These are phyloP conservation scores for Halocaridina rubra DNA, from an alignment of 2,888 invertebrate species.

Conservation along the genomic window DNA sequence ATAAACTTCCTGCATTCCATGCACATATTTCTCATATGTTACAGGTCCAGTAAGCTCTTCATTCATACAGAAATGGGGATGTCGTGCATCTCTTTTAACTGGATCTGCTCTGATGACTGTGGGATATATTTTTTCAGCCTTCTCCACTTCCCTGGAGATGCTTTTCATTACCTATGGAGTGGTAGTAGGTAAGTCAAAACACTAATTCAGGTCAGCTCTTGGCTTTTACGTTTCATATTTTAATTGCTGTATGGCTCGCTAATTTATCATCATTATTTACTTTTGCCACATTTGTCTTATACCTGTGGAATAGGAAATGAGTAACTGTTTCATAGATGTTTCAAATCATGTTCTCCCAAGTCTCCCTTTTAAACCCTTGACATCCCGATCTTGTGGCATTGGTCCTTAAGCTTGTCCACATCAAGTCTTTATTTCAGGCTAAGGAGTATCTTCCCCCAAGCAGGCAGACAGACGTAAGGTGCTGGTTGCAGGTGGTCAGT, in stretches of 20 bases:
- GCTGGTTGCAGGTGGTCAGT: neutral
- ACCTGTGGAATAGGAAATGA: conserved; percentile 57
- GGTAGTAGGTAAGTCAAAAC: conserved; percentile 69
- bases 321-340: conserved; percentile 31
- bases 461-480: conserved; percentile 40
- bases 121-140: conserved; percentile 71
- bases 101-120: conserved; percentile 71
- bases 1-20: no score
- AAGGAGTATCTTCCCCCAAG: conserved; percentile 34
- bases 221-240: no score
- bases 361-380: conserved; percentile 4
- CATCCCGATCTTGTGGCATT: conserved; percentile 10
- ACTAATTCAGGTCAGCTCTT: no score
- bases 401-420: conserved; percentile 39
- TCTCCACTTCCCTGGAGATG: conserved; percentile 70
- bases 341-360: neutral
- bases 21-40: no score
- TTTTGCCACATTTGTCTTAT: conserved; percentile 45
- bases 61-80: conserved; percentile 72
- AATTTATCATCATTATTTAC: neutral
- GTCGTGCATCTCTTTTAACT: conserved; percentile 71
- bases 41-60: conserved; percentile 73
- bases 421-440: conserved; percentile 41
- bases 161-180: conserved; percentile 72
- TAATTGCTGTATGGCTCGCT: neutral